Percentiles rank a stretch among this genome's conserved stretches.
Conservation (phyloP, 2,888 invertebrate genomes). For the Pachliopta kotzebuea region DNA sequence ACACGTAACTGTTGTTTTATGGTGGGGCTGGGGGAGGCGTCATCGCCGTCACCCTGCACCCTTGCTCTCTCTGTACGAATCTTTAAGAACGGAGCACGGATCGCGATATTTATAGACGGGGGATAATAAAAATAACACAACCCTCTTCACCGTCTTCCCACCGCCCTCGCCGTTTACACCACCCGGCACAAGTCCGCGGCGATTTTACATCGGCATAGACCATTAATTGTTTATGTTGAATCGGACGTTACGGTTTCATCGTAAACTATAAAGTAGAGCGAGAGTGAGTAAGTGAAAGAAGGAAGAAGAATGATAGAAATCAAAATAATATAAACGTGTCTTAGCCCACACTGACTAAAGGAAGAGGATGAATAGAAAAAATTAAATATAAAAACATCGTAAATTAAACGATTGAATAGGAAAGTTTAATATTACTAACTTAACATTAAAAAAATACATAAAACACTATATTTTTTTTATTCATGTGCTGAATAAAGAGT, state of each 20-base stretch:
- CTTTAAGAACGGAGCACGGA: slow-evolving; percentile 22
- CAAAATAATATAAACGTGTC: no score
- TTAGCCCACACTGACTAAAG: no score
- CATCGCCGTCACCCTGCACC: slow-evolving; percentile 35
- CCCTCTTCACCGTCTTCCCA: not conserved
- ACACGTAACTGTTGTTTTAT: slow-evolving; percentile 41
- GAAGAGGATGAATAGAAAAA: no score
- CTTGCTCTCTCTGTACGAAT: slow-evolving; percentile 28
- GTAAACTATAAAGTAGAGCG: no score
- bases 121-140: slow-evolving; percentile 29
- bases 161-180: slow-evolving; percentile 4
- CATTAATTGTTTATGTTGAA: slow-evolving; percentile 14
- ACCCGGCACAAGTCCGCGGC: slow-evolving; percentile 6
- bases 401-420: no score
- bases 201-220: slow-evolving; percentile 2
- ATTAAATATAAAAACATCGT: no score
- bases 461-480: no score
- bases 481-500: no score
- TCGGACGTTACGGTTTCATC: not conserved
- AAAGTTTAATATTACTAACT: no score
- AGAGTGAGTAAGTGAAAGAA: no score
- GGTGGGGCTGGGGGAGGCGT: slow-evolving; percentile 37
- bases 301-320: no score
- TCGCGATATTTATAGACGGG: slow-evolving; percentile 26
- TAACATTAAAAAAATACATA: no score